phyloP scores from a whole-genome alignment of 2,888 invertebrate species.

The Dendrolimus pini region DNA sequence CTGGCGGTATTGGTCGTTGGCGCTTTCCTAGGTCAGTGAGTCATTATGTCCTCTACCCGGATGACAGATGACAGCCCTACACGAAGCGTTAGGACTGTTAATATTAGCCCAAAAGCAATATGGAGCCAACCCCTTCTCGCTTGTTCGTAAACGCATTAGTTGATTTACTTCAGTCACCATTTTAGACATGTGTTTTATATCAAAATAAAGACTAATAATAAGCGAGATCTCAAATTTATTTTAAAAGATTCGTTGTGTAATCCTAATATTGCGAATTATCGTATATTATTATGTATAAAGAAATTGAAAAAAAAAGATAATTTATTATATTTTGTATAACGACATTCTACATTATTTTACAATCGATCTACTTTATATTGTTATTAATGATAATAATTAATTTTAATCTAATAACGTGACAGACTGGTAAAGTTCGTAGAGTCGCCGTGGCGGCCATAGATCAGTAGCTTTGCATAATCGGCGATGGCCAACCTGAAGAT shows the following conservation, averaged over 20 bases:
- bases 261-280: slow-evolving; percentile 70
- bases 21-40: slow-evolving; percentile 17
- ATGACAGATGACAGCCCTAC: too few species aligned
- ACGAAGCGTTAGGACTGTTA: too few species aligned
- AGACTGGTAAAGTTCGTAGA: slow-evolving; percentile 77
- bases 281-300: slow-evolving; percentile 44
- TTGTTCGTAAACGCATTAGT: slow-evolving; percentile 66
- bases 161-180: slow-evolving; percentile 65
- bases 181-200: slow-evolving; percentile 72
- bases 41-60: too few species aligned
- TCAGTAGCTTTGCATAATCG: slow-evolving; percentile 76
- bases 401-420: slow-evolving; percentile 76
- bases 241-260: slow-evolving; percentile 69
- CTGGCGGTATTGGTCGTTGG: slow-evolving; percentile 24
- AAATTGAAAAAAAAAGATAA: slow-evolving; percentile 65
- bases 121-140: slow-evolving; percentile 42
- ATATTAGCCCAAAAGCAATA: slow-evolving; percentile 18
- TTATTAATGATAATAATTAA: slow-evolving; percentile 73
- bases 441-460: slow-evolving; percentile 75
- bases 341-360: slow-evolving; percentile 74
- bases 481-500: slow-evolving; percentile 73
- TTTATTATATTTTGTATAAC: slow-evolving; percentile 76
- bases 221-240: slow-evolving; percentile 77
- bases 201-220: slow-evolving; percentile 75
- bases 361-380: slow-evolving; percentile 70